These are phyloP conservation scores for Corbicula japonica DNA, from an alignment of 2,888 invertebrate species.

Conservation along the genomic window DNA sequence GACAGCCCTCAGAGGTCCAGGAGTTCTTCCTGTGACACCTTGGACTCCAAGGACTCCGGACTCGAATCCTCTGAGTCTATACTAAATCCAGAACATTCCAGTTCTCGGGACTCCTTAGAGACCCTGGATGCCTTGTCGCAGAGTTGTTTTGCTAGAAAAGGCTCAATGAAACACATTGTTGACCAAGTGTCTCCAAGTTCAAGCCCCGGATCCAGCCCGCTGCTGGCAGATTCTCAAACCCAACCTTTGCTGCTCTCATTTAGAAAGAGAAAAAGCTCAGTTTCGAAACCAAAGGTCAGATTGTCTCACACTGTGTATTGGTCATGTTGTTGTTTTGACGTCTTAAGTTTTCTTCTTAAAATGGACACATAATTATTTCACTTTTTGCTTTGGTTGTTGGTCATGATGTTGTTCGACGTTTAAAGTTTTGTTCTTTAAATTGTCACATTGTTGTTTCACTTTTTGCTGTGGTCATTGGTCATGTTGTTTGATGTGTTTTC, in stretches of 20 bases:
- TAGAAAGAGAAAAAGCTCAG: conserved; percentile 37
- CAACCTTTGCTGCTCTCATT: conserved; percentile 45
- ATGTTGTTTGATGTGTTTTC: too few species aligned
- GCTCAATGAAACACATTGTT: conserved; percentile 16
- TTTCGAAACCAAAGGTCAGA: conserved; percentile 33
- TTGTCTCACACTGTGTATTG: conserved; percentile 5
- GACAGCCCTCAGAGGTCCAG: conserved; percentile 39
- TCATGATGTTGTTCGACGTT: not conserved
- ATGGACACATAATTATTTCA: not conserved
- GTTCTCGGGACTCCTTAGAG: conserved; percentile 53
- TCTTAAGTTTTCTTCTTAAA: not conserved
- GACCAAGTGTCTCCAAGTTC: not conserved
- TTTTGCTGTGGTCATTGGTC: not conserved
- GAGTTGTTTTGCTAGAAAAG: conserved; percentile 28
- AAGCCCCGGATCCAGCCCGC: conserved; percentile 1
- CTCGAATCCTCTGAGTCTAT: conserved; percentile 51
- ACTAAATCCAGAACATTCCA: conserved; percentile 33
- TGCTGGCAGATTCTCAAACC: conserved; percentile 15
- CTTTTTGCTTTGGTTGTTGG: not conserved
- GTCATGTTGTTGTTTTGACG: not conserved
- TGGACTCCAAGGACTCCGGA: conserved; percentile 60
- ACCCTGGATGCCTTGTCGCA: conserved; percentile 13
- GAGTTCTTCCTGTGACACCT: conserved; percentile 58
- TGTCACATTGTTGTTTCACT: not conserved
- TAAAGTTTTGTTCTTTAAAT: not conserved